Evolutionary conservation across 2,888 invertebrate genomes (phyloP), one percentile per base, ranked within the genome.

Genomic region (Drosophila meridiana): DNA sequence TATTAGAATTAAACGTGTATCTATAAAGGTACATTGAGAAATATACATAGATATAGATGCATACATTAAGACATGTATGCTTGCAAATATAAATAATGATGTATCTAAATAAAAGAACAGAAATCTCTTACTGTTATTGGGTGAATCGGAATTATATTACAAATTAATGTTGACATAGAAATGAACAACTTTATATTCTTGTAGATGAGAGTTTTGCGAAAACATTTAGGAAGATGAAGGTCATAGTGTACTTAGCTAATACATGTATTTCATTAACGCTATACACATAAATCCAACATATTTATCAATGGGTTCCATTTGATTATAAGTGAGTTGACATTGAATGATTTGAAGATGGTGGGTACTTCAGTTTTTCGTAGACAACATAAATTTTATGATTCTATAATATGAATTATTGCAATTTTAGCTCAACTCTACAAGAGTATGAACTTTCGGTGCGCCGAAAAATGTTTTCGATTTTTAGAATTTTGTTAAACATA

Each of bases 31-130:
- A 68, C 50, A 68, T 34, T 60, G 42, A 36, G 26, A 36, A 73
- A 60, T 77, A 47, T 77, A 78, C 75, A 77, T 53, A 43, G 26
- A 67, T 66, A 47, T 52, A 66, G 69, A 69, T 70, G 61, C 75
- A 74, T 32, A 50, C 32, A 40, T 48, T 48, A 42, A 32, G 47
- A 57, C 52, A 67, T 55, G 32, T 65, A 59, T 63, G 62, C 36
- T 62, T 63, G 52, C 28, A 42, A 36, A 34, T 13, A 28, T 28
- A 45, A 58, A 58, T 34, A 8, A 58, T 28, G 56, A 42, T 48
- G 38, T 50, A 47, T 74, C 32, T 57, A 20, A 30, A 32, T 65
- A 34, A 5, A 20, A 8, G 32, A 47, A 38, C 26, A 63, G n/a
- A 72, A 72, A 67, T 63, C 52, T 68, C 62, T 59, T 42, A 48